Evolutionary conservation across 2,888 invertebrate genomes (phyloP).

Genomic region (Labia minor): DNA sequence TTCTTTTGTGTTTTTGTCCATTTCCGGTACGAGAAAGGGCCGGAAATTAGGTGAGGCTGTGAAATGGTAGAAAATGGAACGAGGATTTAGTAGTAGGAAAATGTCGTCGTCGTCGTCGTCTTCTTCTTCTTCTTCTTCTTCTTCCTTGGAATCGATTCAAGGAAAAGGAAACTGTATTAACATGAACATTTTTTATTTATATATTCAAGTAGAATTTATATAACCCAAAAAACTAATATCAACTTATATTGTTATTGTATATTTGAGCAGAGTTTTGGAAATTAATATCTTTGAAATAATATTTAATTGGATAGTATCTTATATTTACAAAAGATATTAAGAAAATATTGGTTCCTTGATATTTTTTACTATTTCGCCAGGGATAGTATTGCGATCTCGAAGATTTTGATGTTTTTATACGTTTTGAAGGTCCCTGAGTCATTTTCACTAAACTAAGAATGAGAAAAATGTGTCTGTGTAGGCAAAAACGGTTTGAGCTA

Average conservation of each 20-base stretch:
- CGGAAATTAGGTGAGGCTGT: constrained; percentile 13
- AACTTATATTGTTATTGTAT: neutral
- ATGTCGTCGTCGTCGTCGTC: neutral
- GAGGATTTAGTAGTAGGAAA: constrained; percentile 13
- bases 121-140: neutral
- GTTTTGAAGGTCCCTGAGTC: no score
- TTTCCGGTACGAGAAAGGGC: constrained; percentile 7
- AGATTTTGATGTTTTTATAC: no score
- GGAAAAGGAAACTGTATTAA: neutral
- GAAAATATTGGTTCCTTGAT: no score
- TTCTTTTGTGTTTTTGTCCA: constrained; percentile 13
- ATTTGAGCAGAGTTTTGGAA: neutral
- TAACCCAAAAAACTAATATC: neutral
- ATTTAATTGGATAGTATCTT: no score
- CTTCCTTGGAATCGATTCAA: neutral
- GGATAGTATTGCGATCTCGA: no score
- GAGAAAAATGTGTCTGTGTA: no score
- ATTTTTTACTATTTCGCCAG: no score
- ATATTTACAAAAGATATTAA: no score
- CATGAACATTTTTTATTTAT: neutral
- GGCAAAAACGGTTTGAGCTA: no score
- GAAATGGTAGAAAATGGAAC: neutral
- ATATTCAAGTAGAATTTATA: neutral
- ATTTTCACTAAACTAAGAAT: no score
- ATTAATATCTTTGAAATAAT: neutral